A percentile compares a stretch with the other conserved stretches of the same genome.
These are phyloP conservation scores for Megaustenia siamemsis DNA, from an alignment of 2,888 invertebrate species.

Conservation along the genomic window DNA sequence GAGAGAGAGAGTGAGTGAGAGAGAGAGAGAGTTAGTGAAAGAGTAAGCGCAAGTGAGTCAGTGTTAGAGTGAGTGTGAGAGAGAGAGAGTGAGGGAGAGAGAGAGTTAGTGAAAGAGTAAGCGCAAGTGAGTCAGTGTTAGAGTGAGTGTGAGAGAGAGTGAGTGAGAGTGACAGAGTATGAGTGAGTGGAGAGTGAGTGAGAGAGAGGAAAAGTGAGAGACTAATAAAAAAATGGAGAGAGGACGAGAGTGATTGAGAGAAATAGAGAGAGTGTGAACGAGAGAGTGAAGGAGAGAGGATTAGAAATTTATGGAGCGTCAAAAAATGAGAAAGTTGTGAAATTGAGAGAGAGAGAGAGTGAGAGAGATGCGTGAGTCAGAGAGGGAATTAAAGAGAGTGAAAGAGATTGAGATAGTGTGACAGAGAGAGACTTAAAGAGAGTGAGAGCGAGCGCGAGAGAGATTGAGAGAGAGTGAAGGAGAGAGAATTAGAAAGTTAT, in stretches of 20 bases:
- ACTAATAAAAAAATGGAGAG: not conserved
- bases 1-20: not conserved
- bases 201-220: not conserved
- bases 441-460: too few species aligned
- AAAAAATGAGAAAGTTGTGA: too few species aligned
- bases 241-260: not conserved
- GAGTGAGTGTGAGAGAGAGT: not conserved
- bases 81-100: not conserved
- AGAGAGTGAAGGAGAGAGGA: conserved; percentile 2
- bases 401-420: too few species aligned
- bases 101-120: not conserved
- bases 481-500: too few species aligned
- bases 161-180: not conserved
- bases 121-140: not conserved
- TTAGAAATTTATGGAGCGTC: too few species aligned
- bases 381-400: too few species aligned
- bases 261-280: not conserved
- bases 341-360: too few species aligned
- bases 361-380: too few species aligned
- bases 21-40: not conserved
- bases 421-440: not conserved
- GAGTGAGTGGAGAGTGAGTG: not conserved
- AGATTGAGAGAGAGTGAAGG: too few species aligned
- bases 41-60: not conserved
- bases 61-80: not conserved